Conservation (phyloP, 2,797 vertebrate genomes). For the Sylvia borin region DNA sequence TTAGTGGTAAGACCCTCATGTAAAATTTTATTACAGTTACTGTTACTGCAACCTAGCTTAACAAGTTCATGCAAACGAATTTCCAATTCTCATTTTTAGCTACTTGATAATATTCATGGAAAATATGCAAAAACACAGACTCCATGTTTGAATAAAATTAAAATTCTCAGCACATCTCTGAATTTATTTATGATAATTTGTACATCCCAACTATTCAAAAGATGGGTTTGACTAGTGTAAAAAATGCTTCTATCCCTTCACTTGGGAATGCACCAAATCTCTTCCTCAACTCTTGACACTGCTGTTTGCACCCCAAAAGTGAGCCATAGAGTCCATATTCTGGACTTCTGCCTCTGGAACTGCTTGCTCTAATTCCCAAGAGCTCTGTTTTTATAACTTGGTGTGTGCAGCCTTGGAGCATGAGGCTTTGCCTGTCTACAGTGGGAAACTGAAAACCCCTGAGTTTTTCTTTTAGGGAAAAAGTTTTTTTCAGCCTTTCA, state of each 20-base stretch:
- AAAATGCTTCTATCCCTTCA: neutral
- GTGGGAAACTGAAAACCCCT: neutral
- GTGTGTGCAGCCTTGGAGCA: neutral
- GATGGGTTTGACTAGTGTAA: neutral
- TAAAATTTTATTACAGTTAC: neutral
- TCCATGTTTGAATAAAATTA: neutral
- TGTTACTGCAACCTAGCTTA: neutral
- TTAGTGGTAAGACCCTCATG: neutral
- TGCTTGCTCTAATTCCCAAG: neutral
- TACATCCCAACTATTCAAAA: neutral
- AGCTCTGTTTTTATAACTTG: neutral
- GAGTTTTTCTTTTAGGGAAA: neutral
- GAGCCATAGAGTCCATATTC: neutral
- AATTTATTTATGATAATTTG: neutral
- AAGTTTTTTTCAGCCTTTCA: neutral
- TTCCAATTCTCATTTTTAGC: neutral
- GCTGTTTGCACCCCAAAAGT: neutral
- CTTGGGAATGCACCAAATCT: neutral
- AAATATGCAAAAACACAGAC: neutral
- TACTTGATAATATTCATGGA: neutral
- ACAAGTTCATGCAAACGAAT: neutral
- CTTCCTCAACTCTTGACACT: neutral
- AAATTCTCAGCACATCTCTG: neutral
- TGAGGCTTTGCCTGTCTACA: neutral
- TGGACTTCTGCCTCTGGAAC: neutral